Conservation (phyloP, 2,113 vertebrate species). For the Aphelocoma coerulescens region DNA sequence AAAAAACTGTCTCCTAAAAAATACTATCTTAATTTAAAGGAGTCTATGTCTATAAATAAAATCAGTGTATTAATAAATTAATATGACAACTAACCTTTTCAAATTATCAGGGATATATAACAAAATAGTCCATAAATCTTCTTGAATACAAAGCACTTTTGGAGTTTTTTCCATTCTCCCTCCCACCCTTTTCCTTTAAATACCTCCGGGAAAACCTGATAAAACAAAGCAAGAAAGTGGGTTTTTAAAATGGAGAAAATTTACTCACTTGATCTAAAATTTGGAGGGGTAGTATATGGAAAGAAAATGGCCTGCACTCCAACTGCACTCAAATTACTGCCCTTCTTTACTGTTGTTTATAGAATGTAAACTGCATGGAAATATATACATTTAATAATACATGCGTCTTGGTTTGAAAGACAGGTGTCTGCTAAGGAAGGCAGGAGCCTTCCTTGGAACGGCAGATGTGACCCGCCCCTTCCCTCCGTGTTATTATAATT, state of each 20-base stretch:
- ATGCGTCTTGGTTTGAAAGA: too few species aligned
- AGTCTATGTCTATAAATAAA: neutral
- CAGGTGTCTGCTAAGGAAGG: too few species aligned
- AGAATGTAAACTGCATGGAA: neutral
- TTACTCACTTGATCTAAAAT: neutral
- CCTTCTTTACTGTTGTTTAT: neutral
- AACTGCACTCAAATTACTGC: neutral
- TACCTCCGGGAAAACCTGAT: neutral
- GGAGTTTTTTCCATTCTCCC: accelerated
- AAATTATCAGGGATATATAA: neutral
- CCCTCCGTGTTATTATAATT: too few species aligned
- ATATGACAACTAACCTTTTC: neutral
- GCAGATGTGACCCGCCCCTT: too few species aligned
- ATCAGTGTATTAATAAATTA: neutral
- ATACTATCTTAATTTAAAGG: neutral
- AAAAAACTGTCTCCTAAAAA: neutral
- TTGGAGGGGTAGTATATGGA: neutral
- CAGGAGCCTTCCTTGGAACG: too few species aligned
- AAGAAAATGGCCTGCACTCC: neutral
- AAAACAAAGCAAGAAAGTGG: neutral
- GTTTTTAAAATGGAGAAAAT: neutral
- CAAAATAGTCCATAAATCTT: neutral
- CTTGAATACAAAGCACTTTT: neutral
- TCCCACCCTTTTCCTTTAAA: neutral
- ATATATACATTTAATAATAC: neutral